Evolutionary conservation across 35 echinoderm and acorn worm genomes (phyloP).

Genomic region (Patiria miniata): DNA sequence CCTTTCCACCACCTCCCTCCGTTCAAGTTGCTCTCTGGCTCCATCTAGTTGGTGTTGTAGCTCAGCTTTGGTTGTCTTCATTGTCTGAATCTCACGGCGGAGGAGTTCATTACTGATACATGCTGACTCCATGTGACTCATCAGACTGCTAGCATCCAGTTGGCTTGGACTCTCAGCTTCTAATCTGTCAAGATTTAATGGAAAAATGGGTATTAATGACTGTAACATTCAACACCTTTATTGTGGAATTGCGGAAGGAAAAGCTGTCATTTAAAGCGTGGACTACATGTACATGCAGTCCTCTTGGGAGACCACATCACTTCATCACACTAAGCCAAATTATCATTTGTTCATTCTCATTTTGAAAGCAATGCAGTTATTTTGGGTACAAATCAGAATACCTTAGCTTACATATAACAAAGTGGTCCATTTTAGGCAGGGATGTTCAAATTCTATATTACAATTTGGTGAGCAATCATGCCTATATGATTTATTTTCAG

Average conservation of each 20-base stretch:
- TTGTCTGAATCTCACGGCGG: slow-evolving; percentile 40
- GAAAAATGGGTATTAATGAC: no score
- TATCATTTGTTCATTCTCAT: not conserved
- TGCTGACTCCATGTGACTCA: slow-evolving; percentile 56
- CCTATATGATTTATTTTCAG: no score
- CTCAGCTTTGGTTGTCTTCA: slow-evolving; percentile 2
- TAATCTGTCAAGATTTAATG: slow-evolving; percentile 22
- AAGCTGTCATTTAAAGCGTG: not conserved
- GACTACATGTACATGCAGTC: not conserved
- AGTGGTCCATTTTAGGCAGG: no score
- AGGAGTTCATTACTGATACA: slow-evolving; percentile 70
- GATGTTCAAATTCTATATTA: no score
- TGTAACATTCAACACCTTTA: no score
- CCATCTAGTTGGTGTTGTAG: not conserved
- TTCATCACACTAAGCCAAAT: not conserved
- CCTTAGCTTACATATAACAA: no score
- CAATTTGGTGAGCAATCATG: no score
- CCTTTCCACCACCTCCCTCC: not conserved
- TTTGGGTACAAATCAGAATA: no score
- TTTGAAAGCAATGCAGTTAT: not conserved
- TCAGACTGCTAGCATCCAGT: slow-evolving; percentile 26
- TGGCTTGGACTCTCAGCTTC: slow-evolving; percentile 22
- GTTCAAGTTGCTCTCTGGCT: slow-evolving; percentile 13
- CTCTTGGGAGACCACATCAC: not conserved
- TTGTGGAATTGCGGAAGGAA: no score